A percentile compares a stretch with the other conserved stretches of the same genome.
phyloP scores from a whole-genome alignment of 2,113 vertebrate species.

The Isurus oxyrinchus region DNA sequence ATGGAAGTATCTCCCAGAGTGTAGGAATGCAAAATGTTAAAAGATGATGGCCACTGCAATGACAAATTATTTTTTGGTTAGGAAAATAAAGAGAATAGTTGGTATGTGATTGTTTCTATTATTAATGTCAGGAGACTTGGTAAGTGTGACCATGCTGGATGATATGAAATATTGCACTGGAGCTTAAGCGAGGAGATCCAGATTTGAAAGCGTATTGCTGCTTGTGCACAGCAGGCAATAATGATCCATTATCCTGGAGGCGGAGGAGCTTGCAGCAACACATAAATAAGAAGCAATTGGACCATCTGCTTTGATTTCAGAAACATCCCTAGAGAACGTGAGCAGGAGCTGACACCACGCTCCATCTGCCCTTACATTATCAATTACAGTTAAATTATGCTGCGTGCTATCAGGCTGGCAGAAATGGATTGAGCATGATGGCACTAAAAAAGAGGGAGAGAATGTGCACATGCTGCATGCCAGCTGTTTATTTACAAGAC shows the following conservation, averaged over 20 bases:
- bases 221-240: slow-evolving; percentile 88
- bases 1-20: background rate
- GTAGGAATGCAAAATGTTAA: background rate
- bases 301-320: slow-evolving; percentile 98
- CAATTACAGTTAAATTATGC: slow-evolving; percentile 96
- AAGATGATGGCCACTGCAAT: background rate
- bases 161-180: slow-evolving; percentile 78
- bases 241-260: slow-evolving; percentile 93
- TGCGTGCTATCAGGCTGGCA: slow-evolving; percentile 63
- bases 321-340: slow-evolving; percentile 74
- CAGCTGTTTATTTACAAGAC: slow-evolving; percentile 73
- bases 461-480: slow-evolving; percentile 67
- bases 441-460: slow-evolving; percentile 70
- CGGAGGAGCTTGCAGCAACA: slow-evolving; percentile 73
- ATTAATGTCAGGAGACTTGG: slow-evolving; percentile 65
- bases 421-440: slow-evolving; percentile 65
- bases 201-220: slow-evolving; percentile 98
- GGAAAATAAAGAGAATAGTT: slow-evolving; percentile 25
- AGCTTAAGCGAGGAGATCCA: slow-evolving; percentile 73
- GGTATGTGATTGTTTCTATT: slow-evolving; percentile 43
- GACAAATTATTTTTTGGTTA: slow-evolving; percentile 33
- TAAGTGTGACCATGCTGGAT: slow-evolving; percentile 71
- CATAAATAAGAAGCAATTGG: slow-evolving; percentile 96
- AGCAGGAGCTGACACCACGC: slow-evolving; percentile 63
- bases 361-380: slow-evolving; percentile 97